These are phyloP conservation scores for Calcarius ornatus DNA, from an alignment of 2,113 vertebrate genomes.

Conservation along the genomic window DNA sequence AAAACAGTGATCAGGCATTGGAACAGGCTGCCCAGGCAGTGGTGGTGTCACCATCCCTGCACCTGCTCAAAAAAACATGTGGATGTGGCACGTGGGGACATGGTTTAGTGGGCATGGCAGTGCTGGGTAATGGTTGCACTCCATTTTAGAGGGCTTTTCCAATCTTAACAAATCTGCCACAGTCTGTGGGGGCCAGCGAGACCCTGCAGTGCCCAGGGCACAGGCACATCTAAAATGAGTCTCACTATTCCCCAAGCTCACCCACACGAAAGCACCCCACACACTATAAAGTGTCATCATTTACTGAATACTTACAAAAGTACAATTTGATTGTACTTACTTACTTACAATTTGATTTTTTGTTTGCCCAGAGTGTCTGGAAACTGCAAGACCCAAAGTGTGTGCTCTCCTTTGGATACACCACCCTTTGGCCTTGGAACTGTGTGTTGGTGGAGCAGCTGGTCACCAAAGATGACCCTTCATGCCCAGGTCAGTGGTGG, in stretches of 20 bases:
- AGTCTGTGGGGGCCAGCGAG: neutral
- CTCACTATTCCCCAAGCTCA: accelerated
- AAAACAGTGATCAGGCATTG: neutral
- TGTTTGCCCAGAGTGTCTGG: neutral
- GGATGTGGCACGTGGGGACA: neutral
- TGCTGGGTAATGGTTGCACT: neutral
- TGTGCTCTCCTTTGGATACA: neutral
- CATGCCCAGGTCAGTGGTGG: accelerated
- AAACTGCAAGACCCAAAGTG: accelerated
- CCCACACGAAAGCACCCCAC: accelerated
- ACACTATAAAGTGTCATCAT: accelerated
- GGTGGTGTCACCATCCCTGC: neutral
- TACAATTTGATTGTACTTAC: neutral
- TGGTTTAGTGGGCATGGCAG: neutral
- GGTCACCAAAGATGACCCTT: neutral
- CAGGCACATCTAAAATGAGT: neutral
- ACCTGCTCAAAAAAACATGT: neutral
- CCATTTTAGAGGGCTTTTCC: neutral
- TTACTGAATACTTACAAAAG: neutral
- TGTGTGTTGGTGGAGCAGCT: neutral
- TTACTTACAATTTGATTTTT: neutral
- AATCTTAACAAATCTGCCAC: neutral
- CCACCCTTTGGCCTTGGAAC: accelerated
- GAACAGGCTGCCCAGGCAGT: neutral
- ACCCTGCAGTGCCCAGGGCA: neutral